Evolutionary conservation across 2,113 vertebrate species (phyloP).

Genomic region (Onychostoma macrolepis): DNA sequence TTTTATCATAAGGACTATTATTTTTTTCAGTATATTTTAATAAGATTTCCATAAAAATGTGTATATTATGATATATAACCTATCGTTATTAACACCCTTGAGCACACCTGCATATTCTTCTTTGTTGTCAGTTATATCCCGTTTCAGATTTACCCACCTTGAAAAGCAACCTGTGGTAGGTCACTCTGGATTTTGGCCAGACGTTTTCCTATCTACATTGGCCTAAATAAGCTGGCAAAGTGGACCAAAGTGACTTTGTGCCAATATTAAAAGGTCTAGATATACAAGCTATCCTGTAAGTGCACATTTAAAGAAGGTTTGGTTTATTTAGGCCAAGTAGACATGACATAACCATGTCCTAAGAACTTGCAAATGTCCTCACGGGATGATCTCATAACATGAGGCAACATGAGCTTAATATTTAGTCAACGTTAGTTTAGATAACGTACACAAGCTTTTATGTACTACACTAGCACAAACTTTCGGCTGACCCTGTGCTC

Average conservation of each 20-base stretch:
- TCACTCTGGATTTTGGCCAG: neutral
- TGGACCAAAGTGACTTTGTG: neutral
- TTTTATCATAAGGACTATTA: neutral
- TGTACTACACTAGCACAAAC: neutral
- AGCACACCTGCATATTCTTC: neutral
- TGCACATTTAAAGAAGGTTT: neutral
- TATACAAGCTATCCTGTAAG: neutral
- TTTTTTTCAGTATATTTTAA: neutral
- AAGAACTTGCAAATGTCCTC: neutral
- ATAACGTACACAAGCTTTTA: neutral
- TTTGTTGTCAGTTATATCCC: neutral
- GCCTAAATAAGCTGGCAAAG: neutral
- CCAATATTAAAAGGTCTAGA: neutral
- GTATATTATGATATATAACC: neutral
- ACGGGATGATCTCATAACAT: constrained; percentile 6
- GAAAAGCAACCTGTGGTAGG: neutral
- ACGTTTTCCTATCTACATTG: neutral
- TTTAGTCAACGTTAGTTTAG: too few species aligned
- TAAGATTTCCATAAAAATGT: neutral
- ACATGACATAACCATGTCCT: neutral
- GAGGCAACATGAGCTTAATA: constrained; percentile 8
- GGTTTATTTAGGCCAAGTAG: constrained; percentile 3
- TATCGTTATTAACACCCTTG: neutral
- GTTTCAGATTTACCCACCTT: neutral
- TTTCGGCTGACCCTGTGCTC: neutral